Base-by-base conservation (phyloP, 2,888 invertebrate species). In the Arge pagana region DNA sequence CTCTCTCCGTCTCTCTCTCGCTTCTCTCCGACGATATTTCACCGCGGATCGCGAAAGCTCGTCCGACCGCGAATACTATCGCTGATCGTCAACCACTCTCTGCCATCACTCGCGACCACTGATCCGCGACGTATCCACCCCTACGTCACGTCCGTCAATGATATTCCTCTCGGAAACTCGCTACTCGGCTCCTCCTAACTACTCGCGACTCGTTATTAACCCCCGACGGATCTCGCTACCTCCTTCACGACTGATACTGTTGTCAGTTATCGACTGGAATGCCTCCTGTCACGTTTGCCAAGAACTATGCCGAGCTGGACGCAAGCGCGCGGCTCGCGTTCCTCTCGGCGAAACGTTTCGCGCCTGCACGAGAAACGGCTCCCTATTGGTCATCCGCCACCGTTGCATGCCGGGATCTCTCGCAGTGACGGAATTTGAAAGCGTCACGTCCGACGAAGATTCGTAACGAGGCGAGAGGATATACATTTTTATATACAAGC, bases 181-280 rank as follows among this genome's bases (percentile, higher is more conserved):
- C 49, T 18, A 35, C 24, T 48, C 15, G 39, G n/a, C 49, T 24
- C 35, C 31, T 31, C 35, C 45, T 40, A 7, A 19, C 18, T 26
- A 6, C 30, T 33, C 37, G 11, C 50, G 19, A n/a, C 13, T 31
- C 26, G 23, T 55, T 37, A 23, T 37, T 53, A 40, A 50, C n/a
- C 55, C 50, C 52, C 48, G 61, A 60, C 57, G 45, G 58, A 59
- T 23, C 24, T 33, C 23, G 18, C 30, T 45, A 45, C 45, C 35
- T n/a, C n/a, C n/a, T n/a, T n/a, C 35, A 61, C 61, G 62, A 62
- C 60, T 65, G 59, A 54, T 60, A 61, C 58, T 62, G 63, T 66
- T 66, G 63, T 65, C 60, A 58, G 53, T 62, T 62, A 64, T 63
- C 65, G 72, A 72, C 71, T 70, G 65, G 54, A 57, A 52, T 67